Evolutionary conservation across 2,888 invertebrate genomes (phyloP).

Genomic region (Spilosoma lubricipeda): DNA sequence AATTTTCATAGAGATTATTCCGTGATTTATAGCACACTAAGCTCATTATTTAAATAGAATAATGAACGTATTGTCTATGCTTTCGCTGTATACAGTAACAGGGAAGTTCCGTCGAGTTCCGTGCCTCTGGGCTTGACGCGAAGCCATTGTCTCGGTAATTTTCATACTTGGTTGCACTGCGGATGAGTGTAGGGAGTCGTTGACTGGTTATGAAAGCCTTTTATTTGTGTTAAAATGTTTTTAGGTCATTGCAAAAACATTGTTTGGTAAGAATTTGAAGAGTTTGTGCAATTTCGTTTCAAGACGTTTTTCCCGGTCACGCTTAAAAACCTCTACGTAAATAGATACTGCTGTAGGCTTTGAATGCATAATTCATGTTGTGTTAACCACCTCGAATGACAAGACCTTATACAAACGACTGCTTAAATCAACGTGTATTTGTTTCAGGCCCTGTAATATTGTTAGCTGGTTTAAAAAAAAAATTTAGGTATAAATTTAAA

Average conservation of each 20-base stretch:
- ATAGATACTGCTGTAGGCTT: background rate
- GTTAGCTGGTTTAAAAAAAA: too few relatives aligned
- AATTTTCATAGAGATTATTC: slow-evolving; percentile 29
- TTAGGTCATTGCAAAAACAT: background rate
- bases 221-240: slow-evolving; percentile 16
- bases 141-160: slow-evolving; percentile 47
- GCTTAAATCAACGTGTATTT: background rate
- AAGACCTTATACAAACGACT: background rate
- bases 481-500: background rate
- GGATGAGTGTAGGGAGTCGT: slow-evolving; percentile 49
- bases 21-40: slow-evolving; percentile 43
- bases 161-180: slow-evolving; percentile 62
- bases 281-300: background rate
- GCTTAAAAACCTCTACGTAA: background rate
- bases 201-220: slow-evolving; percentile 19
- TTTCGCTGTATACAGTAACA: slow-evolving; percentile 51
- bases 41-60: slow-evolving; percentile 63
- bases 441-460: background rate
- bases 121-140: slow-evolving; percentile 51
- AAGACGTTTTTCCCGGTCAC: background rate
- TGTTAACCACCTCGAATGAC: background rate
- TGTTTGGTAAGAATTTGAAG: background rate
- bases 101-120: slow-evolving; percentile 47
- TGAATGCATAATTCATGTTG: background rate
- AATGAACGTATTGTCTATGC: slow-evolving; percentile 58